Evolutionary conservation across 2,888 invertebrate genomes (phyloP), one percentile per base, ranked within the genome.

Genomic region (Cheiracanthium punctorium): DNA sequence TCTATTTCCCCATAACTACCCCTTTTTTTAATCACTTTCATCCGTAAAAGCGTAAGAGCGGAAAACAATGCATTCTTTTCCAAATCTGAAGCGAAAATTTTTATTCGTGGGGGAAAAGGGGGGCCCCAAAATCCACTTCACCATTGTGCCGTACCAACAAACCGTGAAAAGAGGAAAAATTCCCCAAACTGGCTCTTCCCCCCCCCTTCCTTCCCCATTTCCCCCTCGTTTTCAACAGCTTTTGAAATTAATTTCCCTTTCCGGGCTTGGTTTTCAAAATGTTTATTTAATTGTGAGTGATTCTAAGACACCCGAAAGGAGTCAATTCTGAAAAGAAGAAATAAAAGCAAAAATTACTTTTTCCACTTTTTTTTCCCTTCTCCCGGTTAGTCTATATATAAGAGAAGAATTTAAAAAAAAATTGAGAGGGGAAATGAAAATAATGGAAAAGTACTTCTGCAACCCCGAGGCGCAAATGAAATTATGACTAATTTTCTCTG

Each of bases 191-290:
- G n/a, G 12, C 7, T 5, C 65, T 12, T 70, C 58, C n/a, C 7
- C 4, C 65, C 12, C 75, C 58, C 32, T 37, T 48, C 30, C 20
- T 14, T n/a, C 24, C 52, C 67, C 48, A n/a, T 32, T 48, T 43
- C 65, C n/a, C 52, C 58, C 33, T 41, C 29, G 43, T 33, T 41
- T 65, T 65, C 72, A 77, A 84, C 82, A 67, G 73, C 84, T 84
- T 85, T 85, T 70, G 84, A 85, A 85, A 85, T 85, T 85, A 85
- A 85, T 85, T 85, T 79, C 67, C 76, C 67, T 74, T 79, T 79
- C 84, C 28, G 77, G 33, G n/a, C n/a, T 79, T 69, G 48, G 79
- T 28, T 79, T 58, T 70, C 79, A 77, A 85, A 85, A 85, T 85
- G 84, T 85, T 85, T 85, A 85, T 85, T 85, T 85, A 85, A 85